Evolutionary conservation across 1,140 invertebrate species (phyloP).

Genomic region (Bathynomus jamesi): DNA sequence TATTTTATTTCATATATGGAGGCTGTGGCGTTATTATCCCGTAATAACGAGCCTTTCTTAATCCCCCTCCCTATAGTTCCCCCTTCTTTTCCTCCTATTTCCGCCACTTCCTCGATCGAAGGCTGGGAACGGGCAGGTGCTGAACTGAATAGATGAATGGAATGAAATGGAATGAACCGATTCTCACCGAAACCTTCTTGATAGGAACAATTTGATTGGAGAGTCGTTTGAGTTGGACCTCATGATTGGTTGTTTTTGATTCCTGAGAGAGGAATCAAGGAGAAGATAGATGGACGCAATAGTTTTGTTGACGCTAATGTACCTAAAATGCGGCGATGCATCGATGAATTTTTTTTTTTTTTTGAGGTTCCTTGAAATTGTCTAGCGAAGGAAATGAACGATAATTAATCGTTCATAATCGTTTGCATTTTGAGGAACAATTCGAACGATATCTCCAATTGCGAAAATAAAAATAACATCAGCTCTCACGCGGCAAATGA

Average conservation of each 20-base stretch:
- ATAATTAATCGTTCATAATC: slow-evolving; percentile 1
- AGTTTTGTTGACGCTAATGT: background rate
- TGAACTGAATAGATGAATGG: background rate
- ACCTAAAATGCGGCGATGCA: background rate
- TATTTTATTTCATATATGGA: no score
- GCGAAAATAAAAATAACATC: background rate
- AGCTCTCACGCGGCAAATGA: background rate
- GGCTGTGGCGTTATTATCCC: no score
- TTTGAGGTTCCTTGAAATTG: background rate
- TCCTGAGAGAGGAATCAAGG: background rate
- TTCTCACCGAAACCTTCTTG: background rate
- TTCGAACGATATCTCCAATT: background rate
- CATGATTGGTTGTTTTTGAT: background rate
- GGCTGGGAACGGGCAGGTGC: background rate
- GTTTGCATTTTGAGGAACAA: background rate
- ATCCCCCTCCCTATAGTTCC: background rate
- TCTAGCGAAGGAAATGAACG: background rate
- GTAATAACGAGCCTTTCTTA: background rate
- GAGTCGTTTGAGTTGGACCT: background rate
- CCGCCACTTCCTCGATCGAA: background rate
- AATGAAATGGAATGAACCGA: slow-evolving; percentile 1
- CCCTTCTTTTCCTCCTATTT: background rate
- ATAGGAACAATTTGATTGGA: background rate
- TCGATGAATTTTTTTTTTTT: background rate
- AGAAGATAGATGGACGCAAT: background rate